Evolutionary conservation across 1,140 invertebrate genomes (phyloP), one percentile per base, ranked within the genome.

Genomic region (Lepidurus arcticus): DNA sequence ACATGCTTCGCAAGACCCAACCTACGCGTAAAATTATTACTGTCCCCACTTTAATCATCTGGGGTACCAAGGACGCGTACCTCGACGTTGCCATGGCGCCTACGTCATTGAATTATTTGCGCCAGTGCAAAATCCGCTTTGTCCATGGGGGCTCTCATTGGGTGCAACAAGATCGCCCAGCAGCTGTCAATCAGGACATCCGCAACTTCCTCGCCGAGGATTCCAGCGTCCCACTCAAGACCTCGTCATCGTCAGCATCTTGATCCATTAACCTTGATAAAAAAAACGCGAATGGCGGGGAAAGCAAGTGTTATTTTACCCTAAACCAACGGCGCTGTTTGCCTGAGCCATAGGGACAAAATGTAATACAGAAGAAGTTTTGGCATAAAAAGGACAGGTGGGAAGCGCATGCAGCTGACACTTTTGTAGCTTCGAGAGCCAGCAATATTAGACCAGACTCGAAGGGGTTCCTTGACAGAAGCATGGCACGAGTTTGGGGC

Each of bases 21-120:
- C 45, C 79, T 75, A 81, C 86, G 26, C 53, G 21, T 65, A 81
- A 82, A 21, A 81, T 83, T 8, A 82, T 83, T 79, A 79, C 79
- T 10, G 87, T 88, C 7, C 88, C 88, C 53, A 90, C 88, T 5
- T 83, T 94, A 45, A 81, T 88, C n/a, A 81, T 88, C 42, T 78
- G 78, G 78, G 78, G 78, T 21, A 26, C 42, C 7, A 74, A 74
- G 44, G 78, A 78, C 73, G 5, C 24, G 7, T 78, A 74, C 73
- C 78, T 78, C n/a, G 43, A 78, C 73, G 44, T 73, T n/a, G 44
- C 78, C 21, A 78, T 78, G 78, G 78, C 78, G 74, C 73, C 65
- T 26, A 44, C 42, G 21, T 74, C 78, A 42, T 44, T 74, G 34
- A 73, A 78, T 42, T 78, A 78, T 73, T 21, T 5, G 34, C 44